Evolutionary conservation across 2,797 vertebrate species (phyloP).

Genomic region (Aratinga solstitialis): DNA sequence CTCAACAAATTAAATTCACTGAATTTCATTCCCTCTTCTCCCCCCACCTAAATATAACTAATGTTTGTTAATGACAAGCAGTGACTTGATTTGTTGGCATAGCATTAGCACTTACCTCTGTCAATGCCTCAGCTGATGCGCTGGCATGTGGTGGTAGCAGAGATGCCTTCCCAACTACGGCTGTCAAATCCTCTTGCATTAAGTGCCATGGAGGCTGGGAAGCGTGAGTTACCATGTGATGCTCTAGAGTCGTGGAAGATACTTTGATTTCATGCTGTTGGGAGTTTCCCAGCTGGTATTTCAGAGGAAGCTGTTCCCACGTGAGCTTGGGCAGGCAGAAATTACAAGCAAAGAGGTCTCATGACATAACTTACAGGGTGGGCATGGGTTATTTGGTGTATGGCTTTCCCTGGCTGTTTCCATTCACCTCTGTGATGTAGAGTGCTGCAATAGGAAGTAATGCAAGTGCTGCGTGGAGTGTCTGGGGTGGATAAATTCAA

Average conservation of each 20-base stretch:
- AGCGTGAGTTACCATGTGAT: not conserved
- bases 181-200: not conserved
- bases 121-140: not conserved
- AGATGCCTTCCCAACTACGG: not conserved
- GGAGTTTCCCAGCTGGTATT: slow-evolving; percentile 38
- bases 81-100: not conserved
- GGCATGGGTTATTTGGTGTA: not conserved
- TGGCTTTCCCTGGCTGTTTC: not conserved
- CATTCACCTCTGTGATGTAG: accelerated
- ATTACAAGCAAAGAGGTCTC: not conserved
- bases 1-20: not conserved
- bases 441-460: not conserved
- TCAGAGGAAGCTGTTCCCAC: not conserved
- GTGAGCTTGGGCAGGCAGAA: not conserved
- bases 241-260: slow-evolving; percentile 14
- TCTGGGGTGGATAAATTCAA: not conserved
- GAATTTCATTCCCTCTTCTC: not conserved
- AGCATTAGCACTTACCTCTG: not conserved
- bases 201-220: not conserved
- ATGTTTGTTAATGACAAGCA: not conserved
- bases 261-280: accelerated
- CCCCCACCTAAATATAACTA: not conserved
- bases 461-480: not conserved
- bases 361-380: accelerated
- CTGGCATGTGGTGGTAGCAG: not conserved